Evolutionary conservation across 2,113 vertebrate genomes (phyloP), one percentile per base, ranked within the genome.

Genomic region (Brachirus orientalis): DNA sequence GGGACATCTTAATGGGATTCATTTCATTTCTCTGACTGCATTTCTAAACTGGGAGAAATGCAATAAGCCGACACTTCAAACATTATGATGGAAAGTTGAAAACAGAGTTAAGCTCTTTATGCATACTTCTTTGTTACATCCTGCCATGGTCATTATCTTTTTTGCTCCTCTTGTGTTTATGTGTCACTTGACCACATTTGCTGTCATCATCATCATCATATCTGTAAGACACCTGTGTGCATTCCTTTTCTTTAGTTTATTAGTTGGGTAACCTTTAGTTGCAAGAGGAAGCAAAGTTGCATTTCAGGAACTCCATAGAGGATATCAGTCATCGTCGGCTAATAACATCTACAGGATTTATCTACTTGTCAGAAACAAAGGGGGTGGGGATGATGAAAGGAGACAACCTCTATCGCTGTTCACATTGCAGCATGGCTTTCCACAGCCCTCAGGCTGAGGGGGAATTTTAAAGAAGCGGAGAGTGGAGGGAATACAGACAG

Each of bases 1-100:
- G 69, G 84, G 82, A 83, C 71, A 75, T 86, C 82, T 85, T 77
- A 68, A 84, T 77, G 76, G 77, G 63, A 80, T 82, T 87, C 51
- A 72, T 78, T 86, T 84, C 61, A 79, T 80, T n/a, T 81, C 73
- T 79, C 77, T 82, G 72, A 77, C 78, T 88, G 75, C 63, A 59
- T 84, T 87, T 83, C 51, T 78, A 83, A 86, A 82, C 71, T 72
- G 71, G 66, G 44, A 63, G 55, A 50, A 83, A 80, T 64, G 65
- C 59, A 76, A 71, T 38, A 77, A 75, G 72, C 73, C 82, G 78
- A 82, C 80, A 83, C 68, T 50, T 86, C 60, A 84, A 82, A 75
- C 75, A 67, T 78, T 45, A 75, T 74, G 55, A 46, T 65, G 61
- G 62, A 54, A 47, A 72, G 79, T 69, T 79, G 64, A 84, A 86